These are phyloP conservation scores for Lophius piscatorius DNA, from an alignment of 2,113 vertebrate genomes.

Conservation along the genomic window DNA sequence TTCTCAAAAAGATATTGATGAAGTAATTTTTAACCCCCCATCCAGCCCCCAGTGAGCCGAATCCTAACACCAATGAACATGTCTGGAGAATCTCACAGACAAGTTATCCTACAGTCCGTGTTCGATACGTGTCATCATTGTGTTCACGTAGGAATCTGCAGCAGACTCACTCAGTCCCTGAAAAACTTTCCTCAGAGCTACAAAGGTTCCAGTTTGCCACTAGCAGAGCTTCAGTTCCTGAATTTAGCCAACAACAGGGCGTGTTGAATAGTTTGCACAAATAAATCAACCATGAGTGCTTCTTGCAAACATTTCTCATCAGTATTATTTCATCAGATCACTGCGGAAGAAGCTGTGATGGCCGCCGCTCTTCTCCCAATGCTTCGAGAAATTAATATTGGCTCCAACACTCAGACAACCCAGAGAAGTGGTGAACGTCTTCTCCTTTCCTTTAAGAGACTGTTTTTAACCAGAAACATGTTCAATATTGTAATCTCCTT, in stretches of 20 bases:
- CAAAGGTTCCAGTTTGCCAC: constrained; percentile 65
- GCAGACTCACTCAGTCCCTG: neutral
- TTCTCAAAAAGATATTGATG: neutral
- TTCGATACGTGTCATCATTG: neutral
- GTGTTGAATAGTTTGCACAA: constrained; percentile 2
- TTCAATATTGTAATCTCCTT: neutral
- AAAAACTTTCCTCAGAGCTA: constrained; percentile 13
- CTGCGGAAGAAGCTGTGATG: constrained; percentile 82
- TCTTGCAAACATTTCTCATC: constrained; percentile 2
- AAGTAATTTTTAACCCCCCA: neutral
- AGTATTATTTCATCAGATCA: constrained; percentile 76
- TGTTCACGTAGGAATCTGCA: neutral
- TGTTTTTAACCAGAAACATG: neutral
- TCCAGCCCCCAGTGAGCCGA: constrained; percentile 24
- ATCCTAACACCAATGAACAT: neutral
- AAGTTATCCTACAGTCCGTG: neutral
- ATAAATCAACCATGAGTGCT: neutral
- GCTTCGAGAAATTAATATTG: constrained; percentile 83
- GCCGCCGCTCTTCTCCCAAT: constrained; percentile 82
- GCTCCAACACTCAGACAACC: constrained; percentile 84
- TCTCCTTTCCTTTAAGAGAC: neutral
- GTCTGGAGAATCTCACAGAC: constrained; percentile 36
- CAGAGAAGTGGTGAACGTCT: constrained; percentile 76
- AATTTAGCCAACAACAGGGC: constrained; percentile 89
- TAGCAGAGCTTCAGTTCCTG: constrained; percentile 83